phyloP scores from a whole-genome alignment of 2,797 vertebrate genomes.

The Spizella passerina region DNA sequence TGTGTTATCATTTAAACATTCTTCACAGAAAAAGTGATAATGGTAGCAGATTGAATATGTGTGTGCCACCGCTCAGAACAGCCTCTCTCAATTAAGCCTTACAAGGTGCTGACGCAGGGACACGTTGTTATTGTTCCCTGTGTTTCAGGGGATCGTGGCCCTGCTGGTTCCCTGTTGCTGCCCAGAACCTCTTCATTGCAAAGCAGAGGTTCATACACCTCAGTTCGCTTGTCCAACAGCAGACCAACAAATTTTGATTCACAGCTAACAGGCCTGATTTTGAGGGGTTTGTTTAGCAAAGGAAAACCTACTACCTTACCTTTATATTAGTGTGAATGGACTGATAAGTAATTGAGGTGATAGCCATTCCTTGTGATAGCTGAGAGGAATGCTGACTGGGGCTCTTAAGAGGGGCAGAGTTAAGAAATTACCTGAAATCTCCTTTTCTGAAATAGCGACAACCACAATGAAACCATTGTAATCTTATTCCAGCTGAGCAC shows the following conservation, averaged over 20 bases:
- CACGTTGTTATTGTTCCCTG: fast-evolving
- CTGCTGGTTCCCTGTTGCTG: not conserved
- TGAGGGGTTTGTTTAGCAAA: not conserved
- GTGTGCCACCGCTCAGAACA: not conserved
- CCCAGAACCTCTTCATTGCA: not conserved
- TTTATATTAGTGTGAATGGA: not conserved
- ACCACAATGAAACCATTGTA: not conserved
- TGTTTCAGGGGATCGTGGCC: not conserved
- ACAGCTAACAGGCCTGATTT: not conserved
- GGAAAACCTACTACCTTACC: not conserved
- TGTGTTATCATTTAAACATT: not conserved
- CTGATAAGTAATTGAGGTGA: not conserved
- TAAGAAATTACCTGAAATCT: not conserved
- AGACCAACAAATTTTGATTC: not conserved
- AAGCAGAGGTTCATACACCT: not conserved
- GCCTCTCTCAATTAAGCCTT: not conserved
- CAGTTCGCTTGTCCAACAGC: not conserved
- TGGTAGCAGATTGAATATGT: not conserved
- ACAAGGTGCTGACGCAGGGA: not conserved
- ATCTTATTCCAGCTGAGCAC: not conserved
- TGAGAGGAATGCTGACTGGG: not conserved
- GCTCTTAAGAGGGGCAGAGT: not conserved
- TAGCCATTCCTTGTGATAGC: not conserved
- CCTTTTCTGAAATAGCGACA: not conserved
- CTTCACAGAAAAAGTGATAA: not conserved